A percentile compares a stretch with the other conserved stretches of the same genome.
These are phyloP conservation scores for Pardosa pseudoannulata DNA, from an alignment of 2,888 invertebrate species.

Conservation along the genomic window DNA sequence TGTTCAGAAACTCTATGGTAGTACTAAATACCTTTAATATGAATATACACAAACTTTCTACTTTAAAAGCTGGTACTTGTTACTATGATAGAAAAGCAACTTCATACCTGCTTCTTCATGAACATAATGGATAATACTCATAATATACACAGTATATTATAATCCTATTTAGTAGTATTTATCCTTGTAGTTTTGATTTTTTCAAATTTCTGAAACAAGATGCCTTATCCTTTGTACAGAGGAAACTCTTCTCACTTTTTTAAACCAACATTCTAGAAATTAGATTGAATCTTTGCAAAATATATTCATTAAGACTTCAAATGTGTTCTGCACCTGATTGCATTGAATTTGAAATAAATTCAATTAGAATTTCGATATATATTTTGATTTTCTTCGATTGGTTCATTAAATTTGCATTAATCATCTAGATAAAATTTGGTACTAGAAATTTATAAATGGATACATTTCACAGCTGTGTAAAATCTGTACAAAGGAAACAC, in stretches of 20 bases:
- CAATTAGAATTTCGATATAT: not conserved
- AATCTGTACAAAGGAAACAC: conserved; percentile 8
- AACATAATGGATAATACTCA: not conserved
- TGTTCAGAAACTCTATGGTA: not conserved
- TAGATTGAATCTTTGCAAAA: conserved; percentile 11
- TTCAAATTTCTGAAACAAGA: conserved; percentile 31
- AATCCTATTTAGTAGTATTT: conserved; percentile 6
- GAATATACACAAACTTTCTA: conserved; percentile 15
- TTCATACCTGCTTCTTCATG: conserved; percentile 8
- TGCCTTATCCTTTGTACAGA: conserved; percentile 53
- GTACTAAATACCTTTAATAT: conserved; percentile 9
- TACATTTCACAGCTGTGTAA: not conserved
- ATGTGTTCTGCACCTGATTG: not conserved
- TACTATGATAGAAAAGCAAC: conserved; percentile 9
- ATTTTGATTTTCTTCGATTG: not conserved
- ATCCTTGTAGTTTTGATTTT: conserved; percentile 33
- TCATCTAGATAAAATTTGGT: not conserved
- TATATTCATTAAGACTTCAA: no score
- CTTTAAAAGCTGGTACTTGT: conserved; percentile 11
- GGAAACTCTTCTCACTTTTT: conserved; percentile 26
- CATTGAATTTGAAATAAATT: no score
- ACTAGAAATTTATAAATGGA: not conserved
- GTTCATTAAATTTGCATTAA: not conserved
- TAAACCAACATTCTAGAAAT: conserved; percentile 6
- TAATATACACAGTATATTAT: conserved; percentile 6